Base-by-base conservation (phyloP, 1,140 invertebrate genomes). In the Grapholita molesta region DNA sequence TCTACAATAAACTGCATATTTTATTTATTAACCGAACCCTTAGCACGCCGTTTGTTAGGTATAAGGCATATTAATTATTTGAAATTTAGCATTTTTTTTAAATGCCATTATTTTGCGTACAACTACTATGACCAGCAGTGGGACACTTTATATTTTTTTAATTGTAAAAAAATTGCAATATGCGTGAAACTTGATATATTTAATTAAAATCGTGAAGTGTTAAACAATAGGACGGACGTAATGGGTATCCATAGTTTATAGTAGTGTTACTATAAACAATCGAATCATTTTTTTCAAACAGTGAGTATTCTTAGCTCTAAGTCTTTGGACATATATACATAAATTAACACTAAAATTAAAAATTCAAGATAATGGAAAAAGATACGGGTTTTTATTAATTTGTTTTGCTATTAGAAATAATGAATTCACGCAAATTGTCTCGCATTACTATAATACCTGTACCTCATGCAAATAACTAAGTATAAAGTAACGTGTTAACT, bases 401-500 rank as follows among this genome's bases (percentile, higher is more conserved):
- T 61, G 55, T 61, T 61, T 61, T 30, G 55, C 55, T 28, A 21
- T 48, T 48, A 61, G 55, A 55, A 55, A 25, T 61, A 61, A 61
- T 28, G 24, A 61, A 61, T 61, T 12, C 55, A n/a, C 25, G 55
- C 55, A 61, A 61, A 61, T 61, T 61, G 55, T 61, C 55, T 61
- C 55, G 30, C 55, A 61, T 61, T 61, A 61, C 25, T 28, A 18
- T 28, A 32, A 28, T 61, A 61, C 42, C 18, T 48, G 42, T 21
- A 21, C 5, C 7, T 8, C 8, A 48, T 48, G 15, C 15, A 48
- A 48, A 48, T 21, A 48, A 7, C 15, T 21, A 2, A 48, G 42
- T n/a, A 8, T 48, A n/a, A 48, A 21, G 42, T 48, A 2, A 15
- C 21, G n/a, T 48, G 6, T 15, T 18, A 1, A 2, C n/a, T 21